Conservation (phyloP, 2,113 vertebrate species). For the Pitta sordida region DNA sequence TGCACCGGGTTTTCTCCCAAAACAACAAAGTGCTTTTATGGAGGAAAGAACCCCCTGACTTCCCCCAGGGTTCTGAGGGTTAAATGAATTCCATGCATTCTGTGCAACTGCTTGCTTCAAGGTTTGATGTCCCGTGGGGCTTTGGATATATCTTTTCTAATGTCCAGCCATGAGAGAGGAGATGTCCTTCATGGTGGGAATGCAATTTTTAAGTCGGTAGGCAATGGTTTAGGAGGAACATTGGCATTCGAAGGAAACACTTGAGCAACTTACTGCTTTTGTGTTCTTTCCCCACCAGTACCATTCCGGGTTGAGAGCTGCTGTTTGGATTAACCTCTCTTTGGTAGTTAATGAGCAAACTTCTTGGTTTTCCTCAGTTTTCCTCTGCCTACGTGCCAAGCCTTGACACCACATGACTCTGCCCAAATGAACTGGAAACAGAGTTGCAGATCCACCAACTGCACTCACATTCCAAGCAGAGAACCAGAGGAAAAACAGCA, state of each 20-base stretch:
- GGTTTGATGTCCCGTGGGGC: not conserved
- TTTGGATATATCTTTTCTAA: not conserved
- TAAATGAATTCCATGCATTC: not conserved
- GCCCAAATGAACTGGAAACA: not conserved
- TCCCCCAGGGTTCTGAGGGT: not conserved
- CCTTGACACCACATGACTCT: not conserved
- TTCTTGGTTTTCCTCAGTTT: not conserved
- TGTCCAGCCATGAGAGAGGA: not conserved
- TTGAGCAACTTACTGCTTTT: not conserved
- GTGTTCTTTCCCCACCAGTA: not conserved
- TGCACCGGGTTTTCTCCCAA: not conserved
- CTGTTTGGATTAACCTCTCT: not conserved
- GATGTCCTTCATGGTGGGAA: not conserved
- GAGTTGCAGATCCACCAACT: not conserved
- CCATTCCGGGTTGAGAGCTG: not conserved
- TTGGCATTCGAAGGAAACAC: not conserved
- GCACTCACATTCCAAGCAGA: accelerated
- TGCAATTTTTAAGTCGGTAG: not conserved
- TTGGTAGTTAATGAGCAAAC: not conserved
- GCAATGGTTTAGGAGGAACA: not conserved
- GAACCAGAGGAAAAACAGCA: not conserved
- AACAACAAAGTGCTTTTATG: not conserved
- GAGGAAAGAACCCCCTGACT: not conserved
- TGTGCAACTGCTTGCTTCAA: not conserved
- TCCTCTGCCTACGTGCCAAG: not conserved